Evolutionary conservation across 1,140 invertebrate species (phyloP).

Genomic region (Pectinophora gossypiella): DNA sequence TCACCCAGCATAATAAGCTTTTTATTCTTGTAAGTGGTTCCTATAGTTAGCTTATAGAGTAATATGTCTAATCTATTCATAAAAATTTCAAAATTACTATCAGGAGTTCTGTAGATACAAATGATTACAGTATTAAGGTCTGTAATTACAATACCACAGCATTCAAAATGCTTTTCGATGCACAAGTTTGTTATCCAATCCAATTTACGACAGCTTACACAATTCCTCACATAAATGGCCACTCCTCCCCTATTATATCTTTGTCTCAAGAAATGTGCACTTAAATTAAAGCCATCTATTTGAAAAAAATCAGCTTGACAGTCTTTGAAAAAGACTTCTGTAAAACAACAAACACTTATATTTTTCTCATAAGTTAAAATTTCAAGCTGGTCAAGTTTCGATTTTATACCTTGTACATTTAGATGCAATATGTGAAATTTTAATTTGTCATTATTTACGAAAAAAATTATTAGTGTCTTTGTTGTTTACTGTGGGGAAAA

Average conservation of each 20-base stretch:
- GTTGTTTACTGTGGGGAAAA: no score
- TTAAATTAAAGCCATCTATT: neutral
- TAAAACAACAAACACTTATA: neutral
- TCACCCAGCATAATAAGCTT: neutral
- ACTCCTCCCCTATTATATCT: neutral
- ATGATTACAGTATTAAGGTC: neutral
- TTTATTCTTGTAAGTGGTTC: neutral
- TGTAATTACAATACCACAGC: neutral
- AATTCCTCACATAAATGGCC: neutral
- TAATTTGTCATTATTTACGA: neutral
- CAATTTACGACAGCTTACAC: neutral
- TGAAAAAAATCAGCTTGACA: neutral
- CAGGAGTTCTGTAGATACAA: constrained; percentile 2
- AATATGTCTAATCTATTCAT: neutral
- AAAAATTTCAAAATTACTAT: neutral
- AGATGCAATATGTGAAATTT: neutral
- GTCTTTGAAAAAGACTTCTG: neutral
- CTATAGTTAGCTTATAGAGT: neutral
- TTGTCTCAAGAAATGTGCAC: neutral
- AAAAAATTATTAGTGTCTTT: no score
- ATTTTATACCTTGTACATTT: neutral
- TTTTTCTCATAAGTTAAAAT: neutral
- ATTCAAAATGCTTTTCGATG: neutral
- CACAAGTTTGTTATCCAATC: neutral
- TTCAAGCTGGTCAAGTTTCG: neutral